Conservation (phyloP, 2,888 invertebrate species). For the Drosophila mimica region DNA sequence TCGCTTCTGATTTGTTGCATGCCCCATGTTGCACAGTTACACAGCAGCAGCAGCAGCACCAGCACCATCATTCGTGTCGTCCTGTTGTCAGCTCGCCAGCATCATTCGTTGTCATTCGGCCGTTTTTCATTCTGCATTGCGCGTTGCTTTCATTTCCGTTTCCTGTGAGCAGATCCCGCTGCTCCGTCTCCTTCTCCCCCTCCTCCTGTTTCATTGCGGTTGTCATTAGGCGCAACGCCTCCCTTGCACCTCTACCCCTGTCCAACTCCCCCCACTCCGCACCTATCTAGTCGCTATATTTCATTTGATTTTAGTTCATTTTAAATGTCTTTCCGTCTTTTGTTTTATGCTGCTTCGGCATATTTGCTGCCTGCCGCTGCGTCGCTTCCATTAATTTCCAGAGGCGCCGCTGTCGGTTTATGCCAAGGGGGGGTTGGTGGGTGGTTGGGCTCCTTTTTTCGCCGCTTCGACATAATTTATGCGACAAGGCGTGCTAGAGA, state of each 20-base stretch:
- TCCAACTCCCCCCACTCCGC: too few species aligned
- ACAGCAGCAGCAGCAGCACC: slow-evolving; percentile 18
- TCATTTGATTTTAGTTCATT: slow-evolving; percentile 81
- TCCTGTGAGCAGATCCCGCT: slow-evolving; percentile 37
- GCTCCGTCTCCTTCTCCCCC: slow-evolving; percentile 1
- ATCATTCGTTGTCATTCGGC: slow-evolving; percentile 49
- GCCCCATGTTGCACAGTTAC: slow-evolving; percentile 25
- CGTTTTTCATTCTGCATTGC: slow-evolving; percentile 63
- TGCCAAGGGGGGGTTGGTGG: slow-evolving; percentile 10
- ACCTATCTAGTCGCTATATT: slow-evolving; percentile 43
- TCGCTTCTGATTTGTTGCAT: slow-evolving; percentile 68
- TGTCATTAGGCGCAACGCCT: slow-evolving; percentile 67
- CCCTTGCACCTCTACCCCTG: slow-evolving; percentile 7
- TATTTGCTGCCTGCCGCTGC: slow-evolving; percentile 60
- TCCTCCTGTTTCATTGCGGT: slow-evolving; percentile 53
- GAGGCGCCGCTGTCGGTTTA: slow-evolving; percentile 34
- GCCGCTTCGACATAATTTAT: slow-evolving; percentile 73
- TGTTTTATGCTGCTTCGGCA: slow-evolving; percentile 68
- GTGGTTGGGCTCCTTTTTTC: not conserved
- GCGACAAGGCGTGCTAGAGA: slow-evolving; percentile 76
- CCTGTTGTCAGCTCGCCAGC: slow-evolving; percentile 35
- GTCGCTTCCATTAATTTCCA: slow-evolving; percentile 73
- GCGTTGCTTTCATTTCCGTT: slow-evolving; percentile 75
- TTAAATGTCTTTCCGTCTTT: slow-evolving; percentile 77
- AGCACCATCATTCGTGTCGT: slow-evolving; percentile 19